Evolutionary conservation across 1,140 invertebrate genomes (phyloP).

Genomic region (Pogonus chalceus): DNA sequence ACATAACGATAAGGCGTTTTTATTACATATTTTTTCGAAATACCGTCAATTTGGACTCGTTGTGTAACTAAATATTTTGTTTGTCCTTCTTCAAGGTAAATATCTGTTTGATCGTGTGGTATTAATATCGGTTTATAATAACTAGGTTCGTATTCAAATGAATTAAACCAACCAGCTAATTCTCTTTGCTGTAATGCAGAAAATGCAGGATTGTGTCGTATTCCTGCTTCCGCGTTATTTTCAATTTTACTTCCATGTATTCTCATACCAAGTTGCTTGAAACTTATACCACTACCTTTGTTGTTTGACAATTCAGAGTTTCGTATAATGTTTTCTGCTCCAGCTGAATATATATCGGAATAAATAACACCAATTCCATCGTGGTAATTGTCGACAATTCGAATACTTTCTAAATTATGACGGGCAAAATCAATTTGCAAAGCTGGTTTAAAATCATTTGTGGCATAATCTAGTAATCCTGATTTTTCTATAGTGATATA

Average conservation of each 20-base stretch:
- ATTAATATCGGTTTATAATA: conserved; percentile 61
- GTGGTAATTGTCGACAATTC: conserved; percentile 69
- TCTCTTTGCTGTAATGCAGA: conserved; percentile 78
- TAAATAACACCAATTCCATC: conserved; percentile 83
- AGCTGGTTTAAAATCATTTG: conserved; percentile 81
- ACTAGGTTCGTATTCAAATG: conserved; percentile 53
- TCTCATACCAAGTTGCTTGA: conserved; percentile 77
- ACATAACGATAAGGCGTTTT: conserved; percentile 65
- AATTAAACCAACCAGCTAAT: conserved; percentile 83
- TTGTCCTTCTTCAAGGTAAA: conserved; percentile 56
- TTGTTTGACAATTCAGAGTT: conserved; percentile 85
- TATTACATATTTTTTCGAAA: conserved; percentile 47
- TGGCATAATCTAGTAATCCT: conserved; percentile 88
- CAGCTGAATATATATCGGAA: conserved; percentile 77
- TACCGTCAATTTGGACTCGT: conserved; percentile 45
- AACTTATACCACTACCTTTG: conserved; percentile 75
- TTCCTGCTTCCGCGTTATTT: conserved; percentile 78
- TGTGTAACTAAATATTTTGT: conserved; percentile 68
- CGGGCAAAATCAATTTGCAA: conserved; percentile 93
- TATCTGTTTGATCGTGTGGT: conserved; percentile 46
- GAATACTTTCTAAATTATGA: conserved; percentile 78
- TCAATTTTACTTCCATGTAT: conserved; percentile 67
- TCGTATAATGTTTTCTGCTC: conserved; percentile 73
- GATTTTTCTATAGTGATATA: conserved; percentile 83
- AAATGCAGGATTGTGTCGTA: conserved; percentile 85